Evolutionary conservation across 1,140 invertebrate genomes (phyloP).

Genomic region (Listronotus oregonensis): DNA sequence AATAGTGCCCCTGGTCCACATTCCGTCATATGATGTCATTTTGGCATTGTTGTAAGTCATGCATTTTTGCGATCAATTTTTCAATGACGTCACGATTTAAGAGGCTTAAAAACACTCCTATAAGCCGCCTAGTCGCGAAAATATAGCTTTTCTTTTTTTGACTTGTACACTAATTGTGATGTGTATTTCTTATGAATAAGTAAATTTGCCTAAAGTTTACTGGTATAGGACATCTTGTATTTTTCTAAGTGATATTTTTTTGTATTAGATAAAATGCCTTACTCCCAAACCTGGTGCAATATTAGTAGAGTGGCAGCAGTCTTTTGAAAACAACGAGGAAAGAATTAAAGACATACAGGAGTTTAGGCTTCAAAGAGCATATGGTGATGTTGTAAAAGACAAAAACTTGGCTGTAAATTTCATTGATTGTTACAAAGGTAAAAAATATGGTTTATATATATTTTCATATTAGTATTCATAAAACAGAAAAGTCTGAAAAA

Average conservation of each 20-base stretch:
- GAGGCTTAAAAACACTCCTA: too few relatives aligned
- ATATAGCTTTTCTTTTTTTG: too few relatives aligned
- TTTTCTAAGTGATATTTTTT: not conserved
- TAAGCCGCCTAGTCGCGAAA: too few relatives aligned
- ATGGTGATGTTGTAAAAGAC: constrained; percentile 41
- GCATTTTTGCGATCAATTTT: too few relatives aligned
- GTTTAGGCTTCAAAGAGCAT: constrained; percentile 47
- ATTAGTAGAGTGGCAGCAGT: constrained; percentile 45
- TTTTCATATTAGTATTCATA: not conserved
- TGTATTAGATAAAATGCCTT: constrained; percentile 40
- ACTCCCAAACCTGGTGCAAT: constrained; percentile 46
- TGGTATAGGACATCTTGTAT: not conserved
- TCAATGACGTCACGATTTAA: too few relatives aligned
- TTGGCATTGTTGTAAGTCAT: too few relatives aligned
- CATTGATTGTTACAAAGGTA: constrained; percentile 45
- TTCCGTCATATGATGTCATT: too few relatives aligned
- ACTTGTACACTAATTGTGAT: too few relatives aligned
- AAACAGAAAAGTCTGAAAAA: too few relatives aligned
- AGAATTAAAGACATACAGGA: constrained; percentile 47
- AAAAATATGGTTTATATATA: not conserved
- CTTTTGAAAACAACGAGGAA: constrained; percentile 40
- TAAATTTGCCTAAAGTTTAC: not conserved
- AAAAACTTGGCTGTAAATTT: constrained; percentile 40
- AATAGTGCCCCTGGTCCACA: too few relatives aligned
- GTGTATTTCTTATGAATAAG: too few relatives aligned